Evolutionary conservation across 2,113 vertebrate species (phyloP).

Genomic region (Tricholaema leucomelas): DNA sequence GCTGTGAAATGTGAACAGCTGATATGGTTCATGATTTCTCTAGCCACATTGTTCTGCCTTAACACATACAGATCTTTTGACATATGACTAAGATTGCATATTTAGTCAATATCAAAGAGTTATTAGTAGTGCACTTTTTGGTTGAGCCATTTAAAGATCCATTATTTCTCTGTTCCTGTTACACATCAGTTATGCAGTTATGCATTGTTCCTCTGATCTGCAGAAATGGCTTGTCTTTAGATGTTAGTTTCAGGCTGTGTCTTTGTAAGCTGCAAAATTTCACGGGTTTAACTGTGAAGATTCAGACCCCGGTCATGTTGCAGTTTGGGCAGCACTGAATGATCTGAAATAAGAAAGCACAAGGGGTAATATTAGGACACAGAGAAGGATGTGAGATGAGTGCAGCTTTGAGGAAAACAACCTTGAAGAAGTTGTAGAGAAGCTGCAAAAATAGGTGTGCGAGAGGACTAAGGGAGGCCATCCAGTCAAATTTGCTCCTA

Average conservation of each 20-base stretch:
- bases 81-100: not conserved
- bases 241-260: not conserved
- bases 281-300: not conserved
- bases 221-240: not conserved
- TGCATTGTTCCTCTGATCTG: not conserved
- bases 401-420: no score
- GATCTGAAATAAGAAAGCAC: no score
- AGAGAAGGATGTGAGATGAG: no score
- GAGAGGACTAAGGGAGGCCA: no score
- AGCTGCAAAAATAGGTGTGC: no score
- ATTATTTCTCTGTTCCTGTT: not conserved
- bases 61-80: not conserved
- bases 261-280: not conserved
- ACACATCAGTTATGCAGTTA: not conserved
- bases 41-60: not conserved
- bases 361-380: no score
- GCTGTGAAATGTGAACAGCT: not conserved
- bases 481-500: no score
- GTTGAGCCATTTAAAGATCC: not conserved
- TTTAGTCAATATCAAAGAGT: not conserved
- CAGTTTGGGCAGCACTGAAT: no score
- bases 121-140: not conserved
- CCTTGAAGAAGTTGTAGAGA: no score
- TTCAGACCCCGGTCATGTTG: not conserved
- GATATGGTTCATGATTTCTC: not conserved